Percentiles rank a stretch among this genome's conserved stretches.
Conservation (phyloP, 2,888 invertebrate genomes). For the Tolmerus cingulatus region DNA sequence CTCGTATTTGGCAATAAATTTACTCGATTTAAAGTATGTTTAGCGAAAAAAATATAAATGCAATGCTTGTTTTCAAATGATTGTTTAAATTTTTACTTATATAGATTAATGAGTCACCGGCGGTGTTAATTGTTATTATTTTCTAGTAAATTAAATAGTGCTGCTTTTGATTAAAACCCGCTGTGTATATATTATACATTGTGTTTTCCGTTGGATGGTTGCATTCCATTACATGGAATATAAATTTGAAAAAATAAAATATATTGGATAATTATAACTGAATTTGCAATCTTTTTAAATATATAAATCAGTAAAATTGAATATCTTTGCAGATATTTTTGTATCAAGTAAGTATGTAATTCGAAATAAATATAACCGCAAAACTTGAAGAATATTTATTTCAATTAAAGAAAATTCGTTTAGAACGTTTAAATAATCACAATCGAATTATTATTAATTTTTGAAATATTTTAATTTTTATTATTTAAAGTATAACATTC, state of each 20-base stretch:
- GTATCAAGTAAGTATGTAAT: background rate
- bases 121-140: background rate
- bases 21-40: background rate
- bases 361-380: background rate
- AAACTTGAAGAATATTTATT: background rate
- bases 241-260: background rate
- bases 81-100: background rate
- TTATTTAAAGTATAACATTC: slow-evolving; percentile 54
- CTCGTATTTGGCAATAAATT: slow-evolving; percentile 22
- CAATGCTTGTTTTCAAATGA: background rate
- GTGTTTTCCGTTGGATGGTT: background rate
- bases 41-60: slow-evolving; percentile 14
- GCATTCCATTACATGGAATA: background rate
- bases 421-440: background rate
- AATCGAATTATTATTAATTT: background rate
- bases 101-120: background rate
- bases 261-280: background rate
- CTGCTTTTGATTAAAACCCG: background rate
- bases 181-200: background rate
- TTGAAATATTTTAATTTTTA: background rate
- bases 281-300: background rate
- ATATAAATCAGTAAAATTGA: background rate
- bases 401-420: background rate
- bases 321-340: background rate
- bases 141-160: background rate